Evolutionary conservation across 2,797 vertebrate species (phyloP).

Genomic region (Phrynocephalus vlangalii): DNA sequence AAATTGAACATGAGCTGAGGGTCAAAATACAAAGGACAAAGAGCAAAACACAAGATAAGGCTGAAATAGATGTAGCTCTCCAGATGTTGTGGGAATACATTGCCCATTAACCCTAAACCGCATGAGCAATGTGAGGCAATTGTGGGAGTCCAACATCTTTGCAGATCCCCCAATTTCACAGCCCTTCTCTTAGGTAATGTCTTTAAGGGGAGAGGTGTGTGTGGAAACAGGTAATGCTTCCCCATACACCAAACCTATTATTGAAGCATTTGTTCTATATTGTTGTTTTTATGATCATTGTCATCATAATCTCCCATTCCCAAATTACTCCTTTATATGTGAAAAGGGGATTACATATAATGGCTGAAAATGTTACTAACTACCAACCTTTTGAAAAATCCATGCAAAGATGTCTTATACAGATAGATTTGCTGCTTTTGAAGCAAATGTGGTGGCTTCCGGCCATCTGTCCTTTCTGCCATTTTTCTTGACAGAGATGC

Average conservation of each 20-base stretch:
- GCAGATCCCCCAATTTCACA: not conserved
- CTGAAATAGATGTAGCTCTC: not conserved
- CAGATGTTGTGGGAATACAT: not conserved
- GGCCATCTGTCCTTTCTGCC: not conserved
- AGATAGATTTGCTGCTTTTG: not conserved
- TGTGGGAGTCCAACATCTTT: not conserved
- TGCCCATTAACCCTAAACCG: too few species aligned
- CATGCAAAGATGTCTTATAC: not conserved
- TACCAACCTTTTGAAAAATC: not conserved
- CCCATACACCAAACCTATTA: constrained; percentile 47
- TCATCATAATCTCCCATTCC: rapidly evolving
- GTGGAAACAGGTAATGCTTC: constrained; percentile 45
- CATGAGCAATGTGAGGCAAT: not conserved
- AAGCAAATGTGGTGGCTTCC: not conserved
- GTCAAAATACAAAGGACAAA: constrained; percentile 38
- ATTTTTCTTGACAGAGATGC: not conserved
- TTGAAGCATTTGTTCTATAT: too few species aligned
- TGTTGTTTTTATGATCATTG: too few species aligned
- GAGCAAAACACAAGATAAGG: constrained; percentile 18
- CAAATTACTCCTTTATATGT: not conserved
- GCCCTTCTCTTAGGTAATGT: not conserved
- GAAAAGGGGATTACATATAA: not conserved
- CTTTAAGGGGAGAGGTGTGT: constrained; percentile 53
- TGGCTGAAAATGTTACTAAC: not conserved
- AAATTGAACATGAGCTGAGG: constrained; percentile 54